Percentiles rank a stretch among this genome's conserved stretches.
phyloP scores from a whole-genome alignment of 2,113 vertebrate species.

The Oenanthe melanoleuca region DNA sequence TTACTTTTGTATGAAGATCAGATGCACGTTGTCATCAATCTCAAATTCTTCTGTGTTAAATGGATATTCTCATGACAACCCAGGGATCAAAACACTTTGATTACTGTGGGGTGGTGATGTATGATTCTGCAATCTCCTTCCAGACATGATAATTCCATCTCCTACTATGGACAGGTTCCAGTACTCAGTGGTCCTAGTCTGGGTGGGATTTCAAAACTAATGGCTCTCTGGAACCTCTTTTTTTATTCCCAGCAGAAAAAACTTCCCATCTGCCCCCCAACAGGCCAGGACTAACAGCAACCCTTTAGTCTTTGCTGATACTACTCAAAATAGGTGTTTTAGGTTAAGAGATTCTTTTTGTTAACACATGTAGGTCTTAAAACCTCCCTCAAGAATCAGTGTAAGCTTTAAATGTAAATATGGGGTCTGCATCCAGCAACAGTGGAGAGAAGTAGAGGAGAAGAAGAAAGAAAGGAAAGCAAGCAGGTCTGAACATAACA shows the following conservation, averaged over 20 bases:
- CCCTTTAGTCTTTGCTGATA: not conserved
- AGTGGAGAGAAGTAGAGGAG: not conserved
- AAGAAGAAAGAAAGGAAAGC: not conserved
- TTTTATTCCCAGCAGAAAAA: not conserved
- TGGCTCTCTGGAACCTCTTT: not conserved
- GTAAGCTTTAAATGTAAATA: not conserved
- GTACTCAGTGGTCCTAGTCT: not conserved
- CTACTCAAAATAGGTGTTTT: not conserved
- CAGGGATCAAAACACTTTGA: not conserved
- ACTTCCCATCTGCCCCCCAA: rapidly evolving
- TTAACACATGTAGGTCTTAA: not conserved
- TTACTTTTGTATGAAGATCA: not conserved
- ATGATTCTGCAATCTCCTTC: not conserved
- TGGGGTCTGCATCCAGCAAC: not conserved
- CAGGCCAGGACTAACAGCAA: not conserved
- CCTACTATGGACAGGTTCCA: rapidly evolving
- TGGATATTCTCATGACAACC: not conserved
- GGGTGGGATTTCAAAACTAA: not conserved
- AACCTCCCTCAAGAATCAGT: not conserved
- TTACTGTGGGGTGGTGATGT: not conserved
- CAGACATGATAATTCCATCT: not conserved
- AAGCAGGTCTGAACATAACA: not conserved
- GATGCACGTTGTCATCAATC: rapidly evolving
- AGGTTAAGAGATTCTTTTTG: not conserved
- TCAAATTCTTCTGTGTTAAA: not conserved